Evolutionary conservation across 92 coral and sea anemone genomes (phyloP).

Genomic region (Muricea muricata): DNA sequence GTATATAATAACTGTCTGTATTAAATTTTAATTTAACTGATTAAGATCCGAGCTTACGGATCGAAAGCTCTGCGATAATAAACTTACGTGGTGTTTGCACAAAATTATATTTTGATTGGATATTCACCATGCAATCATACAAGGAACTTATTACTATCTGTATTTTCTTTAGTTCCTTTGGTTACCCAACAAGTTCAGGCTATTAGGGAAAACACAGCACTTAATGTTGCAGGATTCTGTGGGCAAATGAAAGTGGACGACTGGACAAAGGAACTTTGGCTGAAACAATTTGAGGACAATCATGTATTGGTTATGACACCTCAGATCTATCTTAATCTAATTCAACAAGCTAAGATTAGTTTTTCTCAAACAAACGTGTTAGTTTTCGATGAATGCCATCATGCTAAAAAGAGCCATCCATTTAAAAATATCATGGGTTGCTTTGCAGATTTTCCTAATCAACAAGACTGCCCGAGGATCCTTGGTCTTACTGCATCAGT

Average conservation of each 20-base stretch:
- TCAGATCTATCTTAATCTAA: conserved; percentile 81
- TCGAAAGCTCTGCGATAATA: too few species aligned
- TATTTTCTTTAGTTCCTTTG: conserved; percentile 70
- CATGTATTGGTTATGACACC: conserved; percentile 93
- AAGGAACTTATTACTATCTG: too few species aligned
- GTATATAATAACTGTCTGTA: too few species aligned
- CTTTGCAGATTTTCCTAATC: conserved; percentile 54
- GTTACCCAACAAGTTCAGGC: conserved; percentile 86
- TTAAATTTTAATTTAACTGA: too few species aligned
- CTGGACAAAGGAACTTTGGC: conserved; percentile 76
- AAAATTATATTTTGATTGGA: too few species aligned
- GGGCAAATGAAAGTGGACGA: conserved; percentile 92
- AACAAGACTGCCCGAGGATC: conserved; percentile 64
- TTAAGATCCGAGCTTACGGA: too few species aligned
- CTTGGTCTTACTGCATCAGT: conserved; percentile 92
- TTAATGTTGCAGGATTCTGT: conserved; percentile 67
- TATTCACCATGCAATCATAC: too few species aligned
- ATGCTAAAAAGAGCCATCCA: conserved; percentile 85
- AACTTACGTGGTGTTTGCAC: too few species aligned
- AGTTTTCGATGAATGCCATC: conserved; percentile 96
- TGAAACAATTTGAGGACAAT: conserved; percentile 61
- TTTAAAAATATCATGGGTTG: conserved; percentile 79
- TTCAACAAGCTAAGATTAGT: conserved; percentile 59
- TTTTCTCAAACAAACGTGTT: conserved; percentile 80
- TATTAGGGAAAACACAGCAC: conserved; percentile 73